Percentiles rank a stretch among this genome's conserved stretches.
Evolutionary conservation across 2,797 vertebrate species (phyloP).

Genomic region (Atherinosoma microstoma): DNA sequence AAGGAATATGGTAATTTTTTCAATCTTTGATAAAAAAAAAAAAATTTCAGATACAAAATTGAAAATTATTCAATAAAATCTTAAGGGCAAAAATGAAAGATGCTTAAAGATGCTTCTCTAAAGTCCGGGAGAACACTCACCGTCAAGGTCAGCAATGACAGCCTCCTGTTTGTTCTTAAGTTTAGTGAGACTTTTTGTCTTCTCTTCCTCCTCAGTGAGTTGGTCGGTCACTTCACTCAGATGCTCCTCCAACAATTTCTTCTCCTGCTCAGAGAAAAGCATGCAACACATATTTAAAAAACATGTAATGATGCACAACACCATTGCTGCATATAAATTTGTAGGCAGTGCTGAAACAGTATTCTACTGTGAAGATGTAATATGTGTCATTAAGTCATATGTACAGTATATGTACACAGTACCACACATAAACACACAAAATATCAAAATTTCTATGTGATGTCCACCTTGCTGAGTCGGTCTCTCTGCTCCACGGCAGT

Average conservation of each 20-base stretch:
- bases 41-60: no score
- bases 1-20: not conserved
- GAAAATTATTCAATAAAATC: no score
- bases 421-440: not conserved
- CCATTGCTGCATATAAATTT: not conserved
- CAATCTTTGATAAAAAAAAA: not conserved
- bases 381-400: not conserved
- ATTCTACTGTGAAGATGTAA: not conserved
- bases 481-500: slow-evolving; percentile 88
- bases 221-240: slow-evolving; percentile 88
- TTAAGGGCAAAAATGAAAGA: not conserved
- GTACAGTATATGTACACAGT: not conserved
- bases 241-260: slow-evolving; percentile 89
- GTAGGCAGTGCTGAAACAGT: not conserved
- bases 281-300: not conserved
- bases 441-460: not conserved
- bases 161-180: slow-evolving; percentile 92
- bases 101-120: not conserved
- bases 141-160: slow-evolving; percentile 89
- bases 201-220: slow-evolving; percentile 92
- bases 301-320: not conserved
- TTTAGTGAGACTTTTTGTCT: slow-evolving; percentile 90
- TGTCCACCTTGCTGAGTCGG: slow-evolving; percentile 86
- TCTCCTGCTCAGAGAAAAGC: slow-evolving; percentile 81
- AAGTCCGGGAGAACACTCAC: slow-evolving; percentile 65